Conservation (phyloP, 2,113 vertebrate genomes). For the Trochalopteron elliotii region DNA sequence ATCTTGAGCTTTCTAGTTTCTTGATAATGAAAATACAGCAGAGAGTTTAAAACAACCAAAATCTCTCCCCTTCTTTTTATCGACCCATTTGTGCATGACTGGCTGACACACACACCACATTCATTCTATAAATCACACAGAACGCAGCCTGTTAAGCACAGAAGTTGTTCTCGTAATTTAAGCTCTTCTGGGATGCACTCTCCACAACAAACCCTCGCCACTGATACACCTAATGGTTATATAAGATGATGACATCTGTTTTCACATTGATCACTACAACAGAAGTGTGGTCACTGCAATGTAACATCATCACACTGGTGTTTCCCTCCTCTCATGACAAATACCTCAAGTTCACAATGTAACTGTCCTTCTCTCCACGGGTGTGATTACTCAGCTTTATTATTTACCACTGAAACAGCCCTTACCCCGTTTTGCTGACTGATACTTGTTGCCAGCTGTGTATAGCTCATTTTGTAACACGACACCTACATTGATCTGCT, state of each 20-base stretch:
- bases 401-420: background rate
- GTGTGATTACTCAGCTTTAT: background rate
- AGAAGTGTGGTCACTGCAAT: background rate
- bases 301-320: background rate
- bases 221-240: background rate
- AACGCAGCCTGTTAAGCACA: background rate
- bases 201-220: background rate
- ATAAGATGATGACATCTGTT: background rate
- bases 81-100: background rate
- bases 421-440: background rate
- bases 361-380: background rate
- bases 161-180: background rate
- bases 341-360: background rate
- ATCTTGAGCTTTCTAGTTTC: background rate
- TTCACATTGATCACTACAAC: background rate
- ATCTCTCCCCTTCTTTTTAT: background rate
- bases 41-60: background rate
- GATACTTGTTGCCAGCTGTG: background rate
- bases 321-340: background rate
- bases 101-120: background rate
- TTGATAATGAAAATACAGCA: background rate
- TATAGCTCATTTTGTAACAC: accelerated
- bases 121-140: background rate
- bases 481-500: conserved; percentile 91
- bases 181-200: background rate